A percentile compares a stretch with the other conserved stretches of the same genome.
These are phyloP conservation scores for Gnathonemus echidnorhynchus DNA, from an alignment of 2,113 vertebrate genomes.

Conservation along the genomic window DNA sequence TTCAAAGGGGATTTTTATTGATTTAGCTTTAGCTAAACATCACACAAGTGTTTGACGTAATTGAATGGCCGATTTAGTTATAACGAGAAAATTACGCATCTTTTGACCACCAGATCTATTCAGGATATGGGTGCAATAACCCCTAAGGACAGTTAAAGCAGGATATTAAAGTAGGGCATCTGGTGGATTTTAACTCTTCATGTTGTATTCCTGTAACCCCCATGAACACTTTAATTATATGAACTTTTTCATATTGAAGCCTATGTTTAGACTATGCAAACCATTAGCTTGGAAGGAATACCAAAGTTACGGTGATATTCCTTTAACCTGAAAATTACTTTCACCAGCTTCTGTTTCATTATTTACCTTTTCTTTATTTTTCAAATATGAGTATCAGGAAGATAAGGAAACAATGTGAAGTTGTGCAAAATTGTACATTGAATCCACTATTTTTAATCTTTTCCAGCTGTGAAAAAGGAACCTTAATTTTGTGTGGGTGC, in stretches of 20 bases:
- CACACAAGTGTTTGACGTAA: not conserved
- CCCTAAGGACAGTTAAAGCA: constrained; percentile 24
- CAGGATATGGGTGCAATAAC: constrained; percentile 26
- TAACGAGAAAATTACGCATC: constrained; percentile 24
- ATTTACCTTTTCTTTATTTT: not conserved
- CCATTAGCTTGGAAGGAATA: not conserved
- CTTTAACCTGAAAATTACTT: not conserved
- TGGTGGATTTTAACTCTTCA: not conserved
- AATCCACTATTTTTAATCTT: not conserved
- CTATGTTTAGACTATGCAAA: not conserved
- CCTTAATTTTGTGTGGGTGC: not conserved
- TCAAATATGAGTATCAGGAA: not conserved
- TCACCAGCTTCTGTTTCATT: not conserved
- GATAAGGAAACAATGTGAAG: not conserved
- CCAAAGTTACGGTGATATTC: not conserved
- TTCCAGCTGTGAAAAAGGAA: not conserved
- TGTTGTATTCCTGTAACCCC: not conserved
- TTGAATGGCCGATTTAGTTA: constrained; percentile 28
- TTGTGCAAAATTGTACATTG: not conserved
- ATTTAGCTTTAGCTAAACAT: constrained; percentile 16
- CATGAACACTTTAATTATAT: not conserved
- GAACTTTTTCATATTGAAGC: not conserved
- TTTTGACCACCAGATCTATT: constrained; percentile 22
- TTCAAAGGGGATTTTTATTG: constrained; percentile 25
- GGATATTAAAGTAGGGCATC: not conserved